Base-by-base conservation (phyloP, 2,113 vertebrate genomes). In the Scortum barcoo region DNA sequence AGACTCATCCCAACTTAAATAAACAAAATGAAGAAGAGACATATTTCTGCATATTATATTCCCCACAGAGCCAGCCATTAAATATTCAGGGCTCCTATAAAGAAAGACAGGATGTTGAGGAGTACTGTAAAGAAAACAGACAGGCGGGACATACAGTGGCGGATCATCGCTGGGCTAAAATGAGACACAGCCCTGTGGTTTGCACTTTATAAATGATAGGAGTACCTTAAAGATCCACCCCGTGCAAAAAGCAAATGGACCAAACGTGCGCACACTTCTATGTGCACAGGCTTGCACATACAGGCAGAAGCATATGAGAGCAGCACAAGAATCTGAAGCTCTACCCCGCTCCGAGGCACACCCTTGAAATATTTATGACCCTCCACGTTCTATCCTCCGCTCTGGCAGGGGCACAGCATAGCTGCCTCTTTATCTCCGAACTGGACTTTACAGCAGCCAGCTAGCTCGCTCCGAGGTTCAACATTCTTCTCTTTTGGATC, bases 351-450 rank as follows among this genome's bases (percentile, higher is more conserved):
- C 81, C 66, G 75, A 91, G 88, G 78, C 88, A 87, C 88, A 90
- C 76, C 90, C 88, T 85, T 94, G 74, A 93, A 94, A 94, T 91
- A 94, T 93, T 66, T 86, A 93, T 91, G 78, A 85, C 70, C 78
- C 84, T 83, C 81, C 83, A 77, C 81, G 40, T 83, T 85, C 72
- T 73, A 78, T 75, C 80, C 83, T 89, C 80, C 84, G 60, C 84
- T 60, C 56, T 28, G 20, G 73, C 81, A 88, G 80, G 86, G 75
- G 77, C 78, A 74, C 65, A 72, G 68, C 74, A 88, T 46, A 78
- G 73, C 76, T 72, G 77, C 40, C 65, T 80, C 76, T 82, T 71
- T 72, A 84, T 72, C 89, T 80, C 20, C 44, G 0, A 81, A 82
- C 86, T 84, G 88, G 89, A 90, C 87, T 83, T 86, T 67, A 48